Evolutionary conservation across 2,113 vertebrate genomes (phyloP).

Genomic region (Corvus cornix): DNA sequence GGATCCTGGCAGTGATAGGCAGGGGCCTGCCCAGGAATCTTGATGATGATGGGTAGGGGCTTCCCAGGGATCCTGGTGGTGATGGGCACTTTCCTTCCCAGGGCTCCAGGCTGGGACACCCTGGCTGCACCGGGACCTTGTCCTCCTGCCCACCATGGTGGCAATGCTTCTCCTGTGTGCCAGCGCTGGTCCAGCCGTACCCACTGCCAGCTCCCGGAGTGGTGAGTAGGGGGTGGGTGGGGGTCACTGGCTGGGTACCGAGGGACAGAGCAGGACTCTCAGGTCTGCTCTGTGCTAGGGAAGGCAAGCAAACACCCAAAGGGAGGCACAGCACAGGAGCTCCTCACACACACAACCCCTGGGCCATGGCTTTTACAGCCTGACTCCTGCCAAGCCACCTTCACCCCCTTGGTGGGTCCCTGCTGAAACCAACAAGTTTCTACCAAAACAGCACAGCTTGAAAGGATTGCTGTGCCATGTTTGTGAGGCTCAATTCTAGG

Average conservation of each 20-base stretch:
- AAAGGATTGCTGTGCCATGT: neutral
- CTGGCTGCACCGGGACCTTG: neutral
- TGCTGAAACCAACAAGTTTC: neutral
- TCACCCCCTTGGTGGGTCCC: neutral
- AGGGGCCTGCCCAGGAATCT: neutral
- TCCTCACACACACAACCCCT: neutral
- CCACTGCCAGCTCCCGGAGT: neutral
- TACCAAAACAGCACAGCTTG: neutral
- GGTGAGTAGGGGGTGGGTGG: neutral
- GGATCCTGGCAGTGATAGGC: neutral
- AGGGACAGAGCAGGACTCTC: neutral
- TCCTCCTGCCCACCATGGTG: neutral
- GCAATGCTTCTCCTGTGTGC: neutral
- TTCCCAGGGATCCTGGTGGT: neutral
- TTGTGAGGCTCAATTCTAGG: neutral
- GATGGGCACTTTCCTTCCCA: neutral
- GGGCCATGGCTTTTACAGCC: neutral
- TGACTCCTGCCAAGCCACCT: too few species aligned
- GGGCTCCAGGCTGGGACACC: neutral
- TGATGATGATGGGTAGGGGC: neutral
- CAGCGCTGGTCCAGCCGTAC: neutral
- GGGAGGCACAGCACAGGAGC: neutral
- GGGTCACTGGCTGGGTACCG: neutral
- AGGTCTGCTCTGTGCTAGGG: neutral
- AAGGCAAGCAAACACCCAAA: neutral